Base-by-base conservation (phyloP, 1,140 invertebrate genomes). In the Aphaenogaster rudis region DNA sequence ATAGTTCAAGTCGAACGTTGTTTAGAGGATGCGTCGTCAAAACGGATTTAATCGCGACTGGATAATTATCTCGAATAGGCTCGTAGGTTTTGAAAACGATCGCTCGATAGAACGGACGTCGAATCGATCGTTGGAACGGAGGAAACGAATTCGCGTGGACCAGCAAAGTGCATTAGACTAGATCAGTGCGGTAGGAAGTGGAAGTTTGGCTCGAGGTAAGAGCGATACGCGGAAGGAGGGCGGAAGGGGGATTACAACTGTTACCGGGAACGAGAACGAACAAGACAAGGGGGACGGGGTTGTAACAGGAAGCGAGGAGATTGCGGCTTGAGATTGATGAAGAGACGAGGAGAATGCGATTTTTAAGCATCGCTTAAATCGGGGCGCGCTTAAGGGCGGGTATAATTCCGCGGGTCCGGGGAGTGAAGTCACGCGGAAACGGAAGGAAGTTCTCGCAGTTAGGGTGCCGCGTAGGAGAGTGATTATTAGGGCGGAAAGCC, bases 331-430 rank as follows among this genome's bases (percentile, higher is more conserved):
- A 79, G 84, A 86, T 84, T 84, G 80, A 84, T 84, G 80, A 76
- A 84, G 80, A 61, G 42, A 57, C 69, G 80, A 84, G 42, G 80
- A 84, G 69, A 85, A 63, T 87, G 74, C 81, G 74, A 88, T 57
- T 81, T 77, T 89, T 88, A 85, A 66, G 71, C 39, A 79, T 89
- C 71, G 50, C 74, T 88, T 88, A 79, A 84, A 84, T 50, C 80
- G 50, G 67, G 28, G 33, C 33, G 79, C 66, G 72, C 66, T 80
- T 69, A 88, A 88, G 57, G 63, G 48, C 59, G 76, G 45, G 48
- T 66, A 81, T 50, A 82, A 64, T 74, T 57, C 13, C 61, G 66
- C 39, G 50, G 42, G 66, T 69, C 36, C 57, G 52, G 28, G 42
- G 54, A 54, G 72, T 74, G 54, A 74, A 84, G 80, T 76, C 80